Conservation (phyloP, 2,113 vertebrate species). For the Indicator indicator region DNA sequence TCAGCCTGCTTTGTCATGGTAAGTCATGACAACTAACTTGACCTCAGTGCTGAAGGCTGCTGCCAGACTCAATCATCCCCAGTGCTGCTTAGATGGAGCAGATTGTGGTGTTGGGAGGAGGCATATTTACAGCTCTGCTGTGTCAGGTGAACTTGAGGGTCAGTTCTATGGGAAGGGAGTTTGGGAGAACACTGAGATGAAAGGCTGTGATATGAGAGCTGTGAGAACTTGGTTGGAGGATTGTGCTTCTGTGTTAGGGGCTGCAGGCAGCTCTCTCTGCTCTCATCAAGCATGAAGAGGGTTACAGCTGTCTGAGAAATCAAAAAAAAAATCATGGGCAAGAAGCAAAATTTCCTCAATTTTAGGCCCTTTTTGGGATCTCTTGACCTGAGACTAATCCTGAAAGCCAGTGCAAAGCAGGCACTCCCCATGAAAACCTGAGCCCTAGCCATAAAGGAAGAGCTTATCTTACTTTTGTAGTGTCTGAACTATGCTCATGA, state of each 20-base stretch:
- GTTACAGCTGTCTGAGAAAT: background rate
- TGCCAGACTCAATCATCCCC: background rate
- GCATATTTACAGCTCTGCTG: background rate
- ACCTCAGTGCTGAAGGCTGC: background rate
- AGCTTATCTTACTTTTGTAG: background rate
- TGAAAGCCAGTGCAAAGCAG: background rate
- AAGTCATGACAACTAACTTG: background rate
- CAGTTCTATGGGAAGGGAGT: background rate
- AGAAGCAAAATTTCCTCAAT: background rate
- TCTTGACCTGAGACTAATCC: background rate
- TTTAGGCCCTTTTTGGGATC: background rate
- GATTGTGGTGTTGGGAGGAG: background rate
- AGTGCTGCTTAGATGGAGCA: background rate
- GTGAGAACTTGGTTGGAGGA: rapidly evolving
- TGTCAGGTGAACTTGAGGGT: background rate
- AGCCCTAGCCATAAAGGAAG: background rate
- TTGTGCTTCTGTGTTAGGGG: rapidly evolving
- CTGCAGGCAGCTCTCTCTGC: background rate
- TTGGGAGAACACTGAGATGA: rapidly evolving
- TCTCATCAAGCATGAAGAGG: background rate
- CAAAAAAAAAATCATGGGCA: background rate
- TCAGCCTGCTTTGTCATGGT: background rate
- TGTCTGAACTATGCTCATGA: background rate
- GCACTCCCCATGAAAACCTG: background rate
- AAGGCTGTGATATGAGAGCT: background rate